Evolutionary conservation across 2,888 invertebrate genomes (phyloP).

Genomic region (Graphium colonna): DNA sequence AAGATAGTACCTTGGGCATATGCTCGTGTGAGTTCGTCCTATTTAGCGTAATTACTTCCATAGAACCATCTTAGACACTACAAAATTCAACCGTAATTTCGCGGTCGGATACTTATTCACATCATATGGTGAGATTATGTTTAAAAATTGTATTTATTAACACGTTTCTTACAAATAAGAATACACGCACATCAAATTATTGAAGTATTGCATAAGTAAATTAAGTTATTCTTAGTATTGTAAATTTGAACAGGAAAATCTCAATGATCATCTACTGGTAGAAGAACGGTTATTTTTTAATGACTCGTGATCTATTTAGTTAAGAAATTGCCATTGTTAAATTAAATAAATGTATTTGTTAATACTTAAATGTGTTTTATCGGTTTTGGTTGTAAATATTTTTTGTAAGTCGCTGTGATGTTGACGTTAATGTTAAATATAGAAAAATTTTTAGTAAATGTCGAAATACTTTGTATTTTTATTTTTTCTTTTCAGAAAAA

Average conservation of each 20-base stretch:
- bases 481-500: constrained; percentile 1
- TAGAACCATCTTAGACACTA: too few relatives aligned
- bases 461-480: not conserved
- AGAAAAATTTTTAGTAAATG: constrained; percentile 20
- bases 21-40: too few relatives aligned
- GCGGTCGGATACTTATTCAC: too few relatives aligned
- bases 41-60: too few relatives aligned
- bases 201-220: not conserved
- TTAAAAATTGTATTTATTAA: not conserved
- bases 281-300: not conserved
- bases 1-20: too few relatives aligned
- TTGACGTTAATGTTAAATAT: constrained; percentile 29
- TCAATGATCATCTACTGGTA: not conserved
- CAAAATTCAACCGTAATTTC: too few relatives aligned
- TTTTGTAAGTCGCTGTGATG: constrained; percentile 36
- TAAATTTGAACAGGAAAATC: constrained; percentile 4
- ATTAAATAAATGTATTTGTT: constrained; percentile 2
- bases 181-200: not conserved
- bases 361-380: constrained; percentile 4
- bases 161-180: constrained; percentile 1
- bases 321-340: not conserved
- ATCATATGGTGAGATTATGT: too few relatives aligned
- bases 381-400: constrained; percentile 20
- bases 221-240: not conserved
- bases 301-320: constrained; percentile 8